Conservation (phyloP, 2,113 vertebrate species). For the Lichenostomus cassidix region DNA sequence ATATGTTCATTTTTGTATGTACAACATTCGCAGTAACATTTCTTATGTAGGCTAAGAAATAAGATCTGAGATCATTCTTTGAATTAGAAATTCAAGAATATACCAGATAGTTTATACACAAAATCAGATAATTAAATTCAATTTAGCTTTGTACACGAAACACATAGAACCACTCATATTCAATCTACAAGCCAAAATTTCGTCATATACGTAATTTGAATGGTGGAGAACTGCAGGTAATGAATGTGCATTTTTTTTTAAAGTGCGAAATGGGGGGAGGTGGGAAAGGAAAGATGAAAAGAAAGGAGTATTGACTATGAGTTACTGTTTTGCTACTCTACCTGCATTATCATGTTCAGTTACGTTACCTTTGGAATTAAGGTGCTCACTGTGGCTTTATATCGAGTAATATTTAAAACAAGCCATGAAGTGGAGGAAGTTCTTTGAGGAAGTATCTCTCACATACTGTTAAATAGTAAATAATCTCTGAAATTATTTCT, state of each 20-base stretch:
- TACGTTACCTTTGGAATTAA: not conserved
- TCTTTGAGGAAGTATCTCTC: not conserved
- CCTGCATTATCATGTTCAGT: not conserved
- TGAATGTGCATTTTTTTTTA: not conserved
- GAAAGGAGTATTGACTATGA: not conserved
- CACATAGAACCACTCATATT: not conserved
- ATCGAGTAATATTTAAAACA: not conserved
- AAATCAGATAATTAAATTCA: not conserved
- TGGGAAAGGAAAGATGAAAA: rapidly evolving
- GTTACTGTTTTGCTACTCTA: not conserved
- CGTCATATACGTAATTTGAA: not conserved
- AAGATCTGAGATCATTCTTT: not conserved
- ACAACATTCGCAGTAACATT: not conserved
- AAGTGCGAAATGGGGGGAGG: not conserved
- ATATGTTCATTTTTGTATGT: not conserved
- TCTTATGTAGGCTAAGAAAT: not conserved
- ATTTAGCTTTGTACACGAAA: not conserved
- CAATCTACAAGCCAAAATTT: not conserved
- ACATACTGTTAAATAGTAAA: not conserved
- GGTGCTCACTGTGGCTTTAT: not conserved
- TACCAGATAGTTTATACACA: not conserved
- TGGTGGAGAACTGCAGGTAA: not conserved
- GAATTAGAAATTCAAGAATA: not conserved
- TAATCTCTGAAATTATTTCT: not conserved
- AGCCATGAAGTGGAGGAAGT: not conserved